Base-by-base conservation (phyloP, 2,113 vertebrate species). In the Dipodomys ordii region DNA sequence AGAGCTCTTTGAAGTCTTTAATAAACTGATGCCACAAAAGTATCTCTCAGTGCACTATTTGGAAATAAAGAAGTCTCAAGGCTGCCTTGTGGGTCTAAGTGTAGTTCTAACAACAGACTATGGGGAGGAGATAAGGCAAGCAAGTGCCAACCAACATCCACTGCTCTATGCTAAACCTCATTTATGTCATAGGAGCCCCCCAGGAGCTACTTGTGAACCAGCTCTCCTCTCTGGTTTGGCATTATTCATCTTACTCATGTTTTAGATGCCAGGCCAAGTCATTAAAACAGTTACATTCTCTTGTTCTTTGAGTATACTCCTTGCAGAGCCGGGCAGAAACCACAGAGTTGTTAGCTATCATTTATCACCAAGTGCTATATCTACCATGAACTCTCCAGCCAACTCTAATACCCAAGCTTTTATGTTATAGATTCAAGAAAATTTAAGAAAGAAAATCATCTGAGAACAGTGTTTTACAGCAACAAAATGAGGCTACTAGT, bases 381-480 rank as follows among this genome's bases (percentile, higher is more conserved):
- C 64, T 89, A 80, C 57, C 19, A 81, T 3, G 11, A 49, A 80
- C 27, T 77, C 74, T 91, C 64, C 69, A 74, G 84, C 90, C 90
- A 93, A 71, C 6, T 62, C 60, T 71, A 82, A 95, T 57, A 62
- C 60, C 88, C 78, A 67, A 97, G 32, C 64, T 74, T 67, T 94
- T 95, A 18, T 71, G 39, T 27, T 69, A 18, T 32, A 9, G 16
- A 69, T 93, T 79, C 81, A 79, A 57, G 35, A 53, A 53, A 25
- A 64, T 49, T 49, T 49, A 64, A 16, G 57, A 62, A 87, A 49
- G 49, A 78, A 72, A 80, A 44, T 19, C 18, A 68, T 28, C 71
- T 82, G 49, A 53, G 62, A 81, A 65, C 25, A 44, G 46, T n/a
- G 72, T 35, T 87, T 83, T 89, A 73, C 23, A 77, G 25, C 7